Percentiles rank a stretch among this genome's conserved stretches.
Conservation (phyloP, 2,888 invertebrate genomes). For the Drosophila pegasa region DNA sequence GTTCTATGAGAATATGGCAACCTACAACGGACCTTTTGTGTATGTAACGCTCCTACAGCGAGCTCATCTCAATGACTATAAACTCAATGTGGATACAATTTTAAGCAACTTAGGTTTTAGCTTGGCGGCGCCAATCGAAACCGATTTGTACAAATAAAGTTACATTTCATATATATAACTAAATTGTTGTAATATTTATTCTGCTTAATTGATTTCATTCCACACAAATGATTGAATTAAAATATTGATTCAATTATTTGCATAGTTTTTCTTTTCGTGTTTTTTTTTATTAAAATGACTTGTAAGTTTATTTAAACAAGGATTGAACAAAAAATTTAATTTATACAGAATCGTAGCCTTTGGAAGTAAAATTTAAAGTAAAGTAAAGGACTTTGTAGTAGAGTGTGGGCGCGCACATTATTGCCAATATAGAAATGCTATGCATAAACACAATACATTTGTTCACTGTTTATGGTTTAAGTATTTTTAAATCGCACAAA, state of each 20-base stretch:
- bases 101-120: constrained; percentile 54
- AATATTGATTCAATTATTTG: constrained; percentile 48
- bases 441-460: constrained; percentile 62
- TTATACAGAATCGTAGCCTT: constrained; percentile 51
- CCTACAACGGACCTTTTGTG: constrained; percentile 81
- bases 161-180: constrained; percentile 44
- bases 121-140: constrained; percentile 14
- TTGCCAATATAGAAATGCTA: constrained; percentile 69
- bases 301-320: constrained; percentile 60
- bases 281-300: constrained; percentile 74
- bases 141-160: constrained; percentile 41
- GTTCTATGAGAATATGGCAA: constrained; percentile 64
- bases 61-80: constrained; percentile 70
- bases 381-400: constrained; percentile 31
- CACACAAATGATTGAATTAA: not conserved
- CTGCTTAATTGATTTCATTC: not conserved
- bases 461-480: constrained; percentile 43
- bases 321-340: constrained; percentile 52
- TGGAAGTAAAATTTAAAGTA: constrained; percentile 30
- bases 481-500: constrained; percentile 34
- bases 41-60: constrained; percentile 78
- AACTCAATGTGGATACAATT: constrained; percentile 71
- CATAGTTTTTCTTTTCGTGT: constrained; percentile 45
- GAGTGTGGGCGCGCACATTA: constrained; percentile 45
- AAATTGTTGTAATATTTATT: constrained; percentile 19